Evolutionary conservation across 2,888 invertebrate species (phyloP).

Genomic region (Lysandra coridon): DNA sequence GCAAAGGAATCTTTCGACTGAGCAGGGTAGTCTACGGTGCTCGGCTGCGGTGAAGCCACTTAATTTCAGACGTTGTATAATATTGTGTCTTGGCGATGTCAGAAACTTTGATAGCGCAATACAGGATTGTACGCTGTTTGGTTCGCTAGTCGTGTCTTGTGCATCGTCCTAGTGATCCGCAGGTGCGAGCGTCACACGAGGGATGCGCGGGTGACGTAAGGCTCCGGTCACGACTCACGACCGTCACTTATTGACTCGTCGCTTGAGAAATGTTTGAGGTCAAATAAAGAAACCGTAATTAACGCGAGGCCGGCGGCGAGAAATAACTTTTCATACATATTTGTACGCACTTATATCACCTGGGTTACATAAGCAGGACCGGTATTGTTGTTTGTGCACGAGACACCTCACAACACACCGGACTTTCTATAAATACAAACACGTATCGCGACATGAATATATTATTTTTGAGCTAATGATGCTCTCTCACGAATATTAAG

Average conservation of each 20-base stretch:
- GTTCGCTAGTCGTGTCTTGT: too few relatives aligned
- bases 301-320: conserved; percentile 25
- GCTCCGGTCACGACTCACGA: conserved; percentile 23
- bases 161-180: neutral
- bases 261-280: conserved; percentile 27
- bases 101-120: too few relatives aligned
- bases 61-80: too few relatives aligned
- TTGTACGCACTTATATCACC: conserved; percentile 31
- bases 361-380: conserved; percentile 25
- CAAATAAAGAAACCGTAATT: conserved; percentile 31
- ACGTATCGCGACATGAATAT: conserved; percentile 29
- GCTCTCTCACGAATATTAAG: conserved; percentile 22
- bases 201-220: conserved; percentile 20
- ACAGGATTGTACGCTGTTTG: too few relatives aligned
- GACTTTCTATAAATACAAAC: conserved; percentile 26
- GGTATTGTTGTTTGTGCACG: conserved; percentile 26
- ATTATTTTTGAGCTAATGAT: conserved; percentile 19
- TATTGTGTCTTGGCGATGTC: too few relatives aligned
- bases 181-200: neutral
- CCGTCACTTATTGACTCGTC: conserved; percentile 28
- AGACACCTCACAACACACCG: conserved; percentile 4
- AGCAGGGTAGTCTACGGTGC: too few relatives aligned
- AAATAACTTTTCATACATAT: conserved; percentile 32
- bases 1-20: too few relatives aligned
- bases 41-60: too few relatives aligned